These are phyloP conservation scores for Andrena hattorfiana DNA, from an alignment of 2,888 invertebrate species.

Conservation along the genomic window DNA sequence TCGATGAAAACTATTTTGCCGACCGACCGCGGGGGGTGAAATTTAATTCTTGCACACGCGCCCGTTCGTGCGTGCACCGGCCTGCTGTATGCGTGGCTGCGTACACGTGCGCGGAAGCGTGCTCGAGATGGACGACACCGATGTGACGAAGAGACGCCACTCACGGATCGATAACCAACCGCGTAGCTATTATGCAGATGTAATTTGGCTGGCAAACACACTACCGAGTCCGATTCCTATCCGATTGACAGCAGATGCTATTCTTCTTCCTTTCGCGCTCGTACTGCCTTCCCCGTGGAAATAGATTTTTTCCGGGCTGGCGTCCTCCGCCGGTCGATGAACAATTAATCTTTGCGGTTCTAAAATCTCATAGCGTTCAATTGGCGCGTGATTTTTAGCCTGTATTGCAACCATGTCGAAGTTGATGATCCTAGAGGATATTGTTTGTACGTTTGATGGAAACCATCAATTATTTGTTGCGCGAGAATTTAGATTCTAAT, in stretches of 20 bases:
- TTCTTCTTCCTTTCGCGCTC: constrained; percentile 69
- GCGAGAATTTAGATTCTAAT: too few relatives aligned
- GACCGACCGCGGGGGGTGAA: constrained; percentile 56
- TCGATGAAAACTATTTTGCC: constrained; percentile 72
- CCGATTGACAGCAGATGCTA: constrained; percentile 72
- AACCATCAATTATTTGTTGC: neutral
- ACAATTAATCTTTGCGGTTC: constrained; percentile 64
- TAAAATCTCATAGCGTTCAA: constrained; percentile 37
- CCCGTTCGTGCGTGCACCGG: constrained; percentile 4
- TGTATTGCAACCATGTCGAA: neutral
- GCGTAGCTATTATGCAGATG: constrained; percentile 82
- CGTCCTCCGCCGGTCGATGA: constrained; percentile 53
- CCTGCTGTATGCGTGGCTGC: constrained; percentile 40
- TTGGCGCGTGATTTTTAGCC: constrained; percentile 21
- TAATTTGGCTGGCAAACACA: constrained; percentile 81
- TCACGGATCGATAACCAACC: constrained; percentile 79
- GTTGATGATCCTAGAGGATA: constrained; percentile 36
- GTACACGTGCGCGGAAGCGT: constrained; percentile 17
- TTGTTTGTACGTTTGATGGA: constrained; percentile 10
- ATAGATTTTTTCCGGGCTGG: constrained; percentile 28
- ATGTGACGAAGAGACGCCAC: constrained; percentile 78
- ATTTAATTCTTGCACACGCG: constrained; percentile 71
- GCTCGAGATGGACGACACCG: constrained; percentile 70
- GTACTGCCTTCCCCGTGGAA: constrained; percentile 44
- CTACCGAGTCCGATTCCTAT: constrained; percentile 73